Evolutionary conservation across 1,140 invertebrate species (phyloP).

Genomic region (Dermatophagoides farinae): DNA sequence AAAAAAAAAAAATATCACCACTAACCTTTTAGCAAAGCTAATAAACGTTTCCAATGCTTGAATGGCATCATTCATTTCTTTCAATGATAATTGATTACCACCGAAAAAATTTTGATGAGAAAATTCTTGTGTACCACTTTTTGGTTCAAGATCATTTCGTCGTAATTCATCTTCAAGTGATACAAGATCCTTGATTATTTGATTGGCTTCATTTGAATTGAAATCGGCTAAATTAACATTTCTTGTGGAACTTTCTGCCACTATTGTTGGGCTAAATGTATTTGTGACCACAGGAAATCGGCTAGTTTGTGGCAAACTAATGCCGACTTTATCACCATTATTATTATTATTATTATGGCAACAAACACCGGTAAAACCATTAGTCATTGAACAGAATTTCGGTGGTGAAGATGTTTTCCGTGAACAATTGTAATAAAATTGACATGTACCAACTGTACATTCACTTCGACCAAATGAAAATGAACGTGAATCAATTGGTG

Average conservation of each 20-base stretch:
- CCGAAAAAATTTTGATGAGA: constrained; percentile 11
- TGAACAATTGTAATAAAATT: not conserved
- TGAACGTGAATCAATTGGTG: too few species aligned
- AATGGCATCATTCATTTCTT: not conserved
- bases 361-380: constrained; percentile 10
- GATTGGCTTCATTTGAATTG: not conserved
- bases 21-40: not conserved
- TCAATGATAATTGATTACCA: not conserved
- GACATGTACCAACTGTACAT: not conserved
- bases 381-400: constrained; percentile 5
- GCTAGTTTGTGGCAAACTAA: not conserved
- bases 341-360: constrained; percentile 10
- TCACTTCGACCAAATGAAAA: not conserved
- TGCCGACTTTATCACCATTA: not conserved
- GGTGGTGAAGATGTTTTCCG: not conserved
- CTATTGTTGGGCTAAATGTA: too few species aligned
- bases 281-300: too few species aligned
- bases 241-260: too few species aligned
- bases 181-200: not conserved
- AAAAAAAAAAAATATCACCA: not conserved
- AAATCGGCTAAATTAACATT: not conserved
- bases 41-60: not conserved
- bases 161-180: constrained; percentile 1
- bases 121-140: not conserved
- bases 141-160: not conserved